Conservation (phyloP, 2,888 invertebrate genomes). For the Temnothorax ravouxi region DNA sequence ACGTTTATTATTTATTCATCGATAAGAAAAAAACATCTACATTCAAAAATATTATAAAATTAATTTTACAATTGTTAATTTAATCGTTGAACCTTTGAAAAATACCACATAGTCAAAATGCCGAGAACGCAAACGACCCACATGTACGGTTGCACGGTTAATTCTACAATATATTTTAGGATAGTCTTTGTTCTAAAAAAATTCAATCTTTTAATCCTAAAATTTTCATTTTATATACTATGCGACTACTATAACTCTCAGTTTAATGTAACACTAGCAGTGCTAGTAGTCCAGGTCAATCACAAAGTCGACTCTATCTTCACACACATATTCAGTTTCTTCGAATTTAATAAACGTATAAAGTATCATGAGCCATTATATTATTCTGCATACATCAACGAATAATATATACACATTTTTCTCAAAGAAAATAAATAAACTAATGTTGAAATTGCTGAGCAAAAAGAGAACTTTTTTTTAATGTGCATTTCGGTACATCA, state of each 20-base stretch:
- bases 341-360: neutral
- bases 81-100: no score
- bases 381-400: neutral
- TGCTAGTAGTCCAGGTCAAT: constrained; percentile 27
- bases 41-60: no score
- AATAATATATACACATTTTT: neutral
- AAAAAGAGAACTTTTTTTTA: neutral
- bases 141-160: no score
- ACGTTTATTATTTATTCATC: neutral
- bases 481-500: neutral
- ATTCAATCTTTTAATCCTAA: neutral
- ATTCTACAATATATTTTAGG: neutral
- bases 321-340: neutral
- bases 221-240: neutral
- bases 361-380: neutral
- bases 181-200: neutral
- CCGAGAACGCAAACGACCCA: no score
- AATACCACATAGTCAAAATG: no score
- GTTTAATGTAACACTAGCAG: neutral
- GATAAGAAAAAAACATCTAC: no score
- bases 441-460: neutral
- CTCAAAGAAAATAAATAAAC: neutral
- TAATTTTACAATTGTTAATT: no score
- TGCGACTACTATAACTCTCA: neutral
- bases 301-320: neutral